Conservation (phyloP, 2,888 invertebrate species). For the Heliconius erato region DNA sequence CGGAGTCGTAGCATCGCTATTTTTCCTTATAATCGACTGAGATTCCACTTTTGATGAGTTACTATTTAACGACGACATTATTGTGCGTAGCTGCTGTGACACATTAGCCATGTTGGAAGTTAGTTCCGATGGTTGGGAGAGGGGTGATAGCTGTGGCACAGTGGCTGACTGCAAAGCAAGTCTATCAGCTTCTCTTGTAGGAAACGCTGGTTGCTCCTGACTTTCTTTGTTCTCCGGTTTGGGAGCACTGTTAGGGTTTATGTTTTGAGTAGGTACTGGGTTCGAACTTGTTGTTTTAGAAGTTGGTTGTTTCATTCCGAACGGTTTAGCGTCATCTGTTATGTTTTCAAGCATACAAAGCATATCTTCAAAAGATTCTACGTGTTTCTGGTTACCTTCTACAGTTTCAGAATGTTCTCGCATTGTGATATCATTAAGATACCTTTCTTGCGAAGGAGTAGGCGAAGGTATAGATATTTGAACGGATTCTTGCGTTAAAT, state of each 20-base stretch:
- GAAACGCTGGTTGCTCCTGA: constrained; percentile 66
- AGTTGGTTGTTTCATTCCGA: constrained; percentile 67
- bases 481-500: constrained; percentile 87
- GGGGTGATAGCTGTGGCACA: constrained; percentile 89
- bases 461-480: constrained; percentile 89
- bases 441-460: constrained; percentile 88
- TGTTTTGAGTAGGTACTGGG: constrained; percentile 54
- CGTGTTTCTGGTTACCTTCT: constrained; percentile 85
- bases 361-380: constrained; percentile 89
- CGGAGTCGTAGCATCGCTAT: constrained; percentile 72
- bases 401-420: constrained; percentile 85
- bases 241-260: constrained; percentile 57
- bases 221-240: constrained; percentile 67
- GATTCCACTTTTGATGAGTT: constrained; percentile 81
- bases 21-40: constrained; percentile 81
- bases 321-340: constrained; percentile 75
- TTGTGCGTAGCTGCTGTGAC: constrained; percentile 88
- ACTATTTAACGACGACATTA: constrained; percentile 88
- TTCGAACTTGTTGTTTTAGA: constrained; percentile 55
- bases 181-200: constrained; percentile 72
- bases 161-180: constrained; percentile 80
- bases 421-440: constrained; percentile 87
- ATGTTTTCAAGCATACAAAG: constrained; percentile 90
- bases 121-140: constrained; percentile 90
- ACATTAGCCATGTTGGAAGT: constrained; percentile 90